Percentiles rank a stretch among this genome's conserved stretches.
Conservation (phyloP, 2,113 vertebrate species). For the Tringa solitaria region DNA sequence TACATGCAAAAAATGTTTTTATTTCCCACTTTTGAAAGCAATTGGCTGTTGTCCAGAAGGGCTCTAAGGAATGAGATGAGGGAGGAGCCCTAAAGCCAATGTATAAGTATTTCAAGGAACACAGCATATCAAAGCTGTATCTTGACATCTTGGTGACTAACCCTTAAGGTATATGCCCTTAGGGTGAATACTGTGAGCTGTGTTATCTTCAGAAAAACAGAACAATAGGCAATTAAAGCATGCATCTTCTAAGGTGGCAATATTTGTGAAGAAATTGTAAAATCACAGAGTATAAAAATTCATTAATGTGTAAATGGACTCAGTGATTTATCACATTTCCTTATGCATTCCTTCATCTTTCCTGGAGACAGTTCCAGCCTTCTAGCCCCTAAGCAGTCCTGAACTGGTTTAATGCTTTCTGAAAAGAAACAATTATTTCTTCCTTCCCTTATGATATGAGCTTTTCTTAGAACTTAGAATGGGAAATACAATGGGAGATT, state of each 20-base stretch:
- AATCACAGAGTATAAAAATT: background rate
- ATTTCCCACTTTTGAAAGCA: background rate
- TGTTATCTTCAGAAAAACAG: background rate
- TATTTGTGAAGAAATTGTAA: background rate
- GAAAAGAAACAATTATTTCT: background rate
- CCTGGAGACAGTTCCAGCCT: background rate
- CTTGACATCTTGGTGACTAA: background rate
- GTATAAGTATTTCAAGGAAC: background rate
- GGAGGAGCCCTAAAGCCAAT: background rate
- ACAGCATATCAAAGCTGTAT: background rate
- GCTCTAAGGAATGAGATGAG: background rate
- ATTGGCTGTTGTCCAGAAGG: background rate
- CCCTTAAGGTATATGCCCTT: background rate
- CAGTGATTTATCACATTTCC: background rate
- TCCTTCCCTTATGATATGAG: background rate
- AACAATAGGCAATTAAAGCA: background rate
- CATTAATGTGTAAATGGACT: background rate
- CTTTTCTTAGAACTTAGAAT: background rate
- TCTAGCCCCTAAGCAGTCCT: background rate
- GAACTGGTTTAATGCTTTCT: background rate
- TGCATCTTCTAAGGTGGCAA: background rate
- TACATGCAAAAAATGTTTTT: background rate
- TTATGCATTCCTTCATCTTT: background rate
- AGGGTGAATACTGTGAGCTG: background rate
- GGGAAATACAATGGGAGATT: background rate